Evolutionary conservation across 2,797 vertebrate species (phyloP).

Genomic region (Amphiprion clarkii): DNA sequence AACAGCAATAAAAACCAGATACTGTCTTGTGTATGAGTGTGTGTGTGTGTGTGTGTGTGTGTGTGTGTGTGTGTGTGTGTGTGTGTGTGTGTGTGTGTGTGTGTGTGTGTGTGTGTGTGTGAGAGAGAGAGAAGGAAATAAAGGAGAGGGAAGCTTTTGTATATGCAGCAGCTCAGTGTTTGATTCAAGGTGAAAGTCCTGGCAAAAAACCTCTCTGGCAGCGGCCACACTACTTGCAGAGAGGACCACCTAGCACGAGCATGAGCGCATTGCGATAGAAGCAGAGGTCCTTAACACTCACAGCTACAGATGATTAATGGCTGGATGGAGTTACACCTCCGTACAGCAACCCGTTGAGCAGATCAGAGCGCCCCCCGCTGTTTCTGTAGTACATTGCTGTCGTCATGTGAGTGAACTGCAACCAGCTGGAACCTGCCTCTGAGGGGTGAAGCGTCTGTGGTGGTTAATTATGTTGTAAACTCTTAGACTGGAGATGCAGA

Average conservation of each 20-base stretch:
- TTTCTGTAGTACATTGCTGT: slow-evolving; percentile 37
- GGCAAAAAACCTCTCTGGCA: slow-evolving; percentile 54
- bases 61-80: slow-evolving; percentile 5
- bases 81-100: slow-evolving; percentile 6
- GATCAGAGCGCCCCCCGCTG: slow-evolving; percentile 65
- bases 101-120: slow-evolving; percentile 9
- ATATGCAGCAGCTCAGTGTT: slow-evolving; percentile 55
- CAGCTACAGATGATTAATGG: slow-evolving; percentile 79
- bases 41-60: slow-evolving; percentile 2
- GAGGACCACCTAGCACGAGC: slow-evolving; percentile 81
- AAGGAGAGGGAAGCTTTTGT: slow-evolving; percentile 59
- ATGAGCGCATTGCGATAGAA: slow-evolving; percentile 62
- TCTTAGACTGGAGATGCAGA: neutral
- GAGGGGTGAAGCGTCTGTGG: slow-evolving; percentile 11
- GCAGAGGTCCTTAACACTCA: slow-evolving; percentile 60
- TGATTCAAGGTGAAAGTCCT: slow-evolving; percentile 74
- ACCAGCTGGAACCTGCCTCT: slow-evolving; percentile 40
- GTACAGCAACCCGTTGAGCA: slow-evolving; percentile 41
- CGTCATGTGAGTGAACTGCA: slow-evolving; percentile 38
- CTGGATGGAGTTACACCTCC: slow-evolving; percentile 66
- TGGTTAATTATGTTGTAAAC: slow-evolving; percentile 36
- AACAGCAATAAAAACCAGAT: slow-evolving; percentile 68
- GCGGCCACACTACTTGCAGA: slow-evolving; percentile 42
- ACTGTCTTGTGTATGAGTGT: slow-evolving; percentile 19
- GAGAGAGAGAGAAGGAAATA: slow-evolving; percentile 30